Conservation (phyloP, 2,888 invertebrate species). For the Steinernema scapterisci region DNA sequence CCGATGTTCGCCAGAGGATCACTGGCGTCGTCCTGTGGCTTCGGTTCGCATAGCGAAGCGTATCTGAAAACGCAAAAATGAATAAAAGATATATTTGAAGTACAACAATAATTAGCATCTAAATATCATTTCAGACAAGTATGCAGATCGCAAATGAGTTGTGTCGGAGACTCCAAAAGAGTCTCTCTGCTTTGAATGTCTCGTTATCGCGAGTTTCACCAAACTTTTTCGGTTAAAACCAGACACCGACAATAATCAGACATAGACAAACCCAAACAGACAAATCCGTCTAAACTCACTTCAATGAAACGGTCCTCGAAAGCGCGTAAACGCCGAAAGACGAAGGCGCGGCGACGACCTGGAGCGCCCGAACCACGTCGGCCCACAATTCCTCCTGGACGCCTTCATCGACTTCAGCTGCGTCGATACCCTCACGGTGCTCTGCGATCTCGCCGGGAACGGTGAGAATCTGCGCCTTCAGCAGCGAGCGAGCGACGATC, state of each 20-base stretch:
- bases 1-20: conserved; percentile 9
- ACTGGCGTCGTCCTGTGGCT: not conserved
- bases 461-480: conserved; percentile 22
- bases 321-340: conserved; percentile 53
- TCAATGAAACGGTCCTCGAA: conserved; percentile 52
- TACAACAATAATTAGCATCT: too few relatives aligned
- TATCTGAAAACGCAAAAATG: conserved; percentile 19
- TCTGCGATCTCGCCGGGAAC: not conserved
- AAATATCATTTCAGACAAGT: too few relatives aligned
- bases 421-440: not conserved
- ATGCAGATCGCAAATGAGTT: too few relatives aligned
- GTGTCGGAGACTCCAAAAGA: too few relatives aligned
- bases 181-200: too few relatives aligned
- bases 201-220: too few relatives aligned
- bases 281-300: conserved; percentile 35
- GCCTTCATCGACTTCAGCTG: not conserved
- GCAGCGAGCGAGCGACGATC: conserved; percentile 25
- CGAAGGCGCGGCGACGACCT: conserved; percentile 56
- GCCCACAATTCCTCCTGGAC: conserved; percentile 23
- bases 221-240: too few relatives aligned
- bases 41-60: conserved; percentile 18
- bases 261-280: not conserved
- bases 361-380: conserved; percentile 28
- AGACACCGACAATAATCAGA: not conserved
- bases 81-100: too few relatives aligned